Evolutionary conservation across 2,888 invertebrate genomes (phyloP).

Genomic region (Nephrotoma appendiculata): DNA sequence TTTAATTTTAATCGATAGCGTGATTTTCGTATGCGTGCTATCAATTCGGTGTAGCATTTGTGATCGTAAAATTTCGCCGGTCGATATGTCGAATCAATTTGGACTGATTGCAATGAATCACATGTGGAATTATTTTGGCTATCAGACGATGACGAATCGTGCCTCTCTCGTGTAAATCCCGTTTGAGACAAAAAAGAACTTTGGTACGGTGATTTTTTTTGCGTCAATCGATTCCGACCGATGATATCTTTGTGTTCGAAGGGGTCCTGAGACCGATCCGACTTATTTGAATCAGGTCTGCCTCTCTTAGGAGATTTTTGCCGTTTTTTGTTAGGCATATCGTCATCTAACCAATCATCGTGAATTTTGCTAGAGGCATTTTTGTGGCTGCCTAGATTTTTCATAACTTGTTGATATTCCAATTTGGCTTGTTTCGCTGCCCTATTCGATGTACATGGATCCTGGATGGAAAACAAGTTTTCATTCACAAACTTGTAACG

Average conservation of each 20-base stretch:
- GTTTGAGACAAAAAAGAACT: constrained; percentile 43
- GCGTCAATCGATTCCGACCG: constrained; percentile 7
- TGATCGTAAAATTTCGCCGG: not conserved
- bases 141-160: constrained; percentile 25
- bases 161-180: constrained; percentile 43
- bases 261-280: constrained; percentile 29
- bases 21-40: constrained; percentile 29
- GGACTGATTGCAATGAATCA: not conserved
- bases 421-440: not conserved
- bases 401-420: constrained; percentile 7
- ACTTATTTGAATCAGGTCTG: not conserved
- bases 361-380: too few species aligned
- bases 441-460: not conserved
- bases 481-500: not conserved
- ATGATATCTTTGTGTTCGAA: constrained; percentile 24
- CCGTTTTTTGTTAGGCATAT: constrained; percentile 35
- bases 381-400: not conserved
- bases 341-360: too few species aligned
- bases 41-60: not conserved
- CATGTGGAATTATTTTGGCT: not conserved
- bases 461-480: not conserved
- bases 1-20: constrained; percentile 47
- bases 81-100: not conserved
- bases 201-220: constrained; percentile 29
- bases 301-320: constrained; percentile 18